phyloP scores from a whole-genome alignment of 2,797 vertebrate species.

The Eulemur coronatus region DNA sequence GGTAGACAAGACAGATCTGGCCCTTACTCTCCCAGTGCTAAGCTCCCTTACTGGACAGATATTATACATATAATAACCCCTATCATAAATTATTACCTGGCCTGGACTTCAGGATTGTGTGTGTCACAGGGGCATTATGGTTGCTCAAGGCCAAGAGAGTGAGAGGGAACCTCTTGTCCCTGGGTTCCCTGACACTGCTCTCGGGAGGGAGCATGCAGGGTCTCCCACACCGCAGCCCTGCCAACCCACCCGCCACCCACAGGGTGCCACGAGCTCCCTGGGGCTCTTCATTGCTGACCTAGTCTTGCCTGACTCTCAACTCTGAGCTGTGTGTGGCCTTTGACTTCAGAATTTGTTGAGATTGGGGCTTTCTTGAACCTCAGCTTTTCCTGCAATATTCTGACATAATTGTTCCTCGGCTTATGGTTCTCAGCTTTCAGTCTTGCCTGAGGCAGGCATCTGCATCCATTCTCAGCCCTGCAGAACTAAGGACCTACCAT shows the following conservation, averaged over 20 bases:
- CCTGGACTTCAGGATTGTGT: background rate
- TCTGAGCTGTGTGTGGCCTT: background rate
- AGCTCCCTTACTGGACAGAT: background rate
- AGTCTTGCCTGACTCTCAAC: background rate
- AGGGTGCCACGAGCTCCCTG: background rate
- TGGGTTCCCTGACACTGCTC: background rate
- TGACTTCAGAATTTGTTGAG: background rate
- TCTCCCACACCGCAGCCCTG: background rate
- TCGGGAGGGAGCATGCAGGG: background rate
- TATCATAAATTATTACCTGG: background rate
- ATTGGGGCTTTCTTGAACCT: background rate
- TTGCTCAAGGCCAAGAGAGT: background rate
- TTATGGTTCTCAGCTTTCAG: background rate
- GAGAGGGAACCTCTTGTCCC: background rate
- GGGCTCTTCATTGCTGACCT: background rate
- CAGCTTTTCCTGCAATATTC: background rate
- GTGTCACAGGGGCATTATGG: background rate
- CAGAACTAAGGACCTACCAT: background rate
- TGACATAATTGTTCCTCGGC: background rate
- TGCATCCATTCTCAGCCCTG: background rate
- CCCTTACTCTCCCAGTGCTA: background rate
- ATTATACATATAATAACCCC: background rate
- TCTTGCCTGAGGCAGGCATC: background rate
- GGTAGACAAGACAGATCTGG: background rate
- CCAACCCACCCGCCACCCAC: background rate